Percentiles rank a stretch among this genome's conserved stretches.
phyloP scores from a whole-genome alignment of 2,797 vertebrate genomes.

The Allobates femoralis region DNA sequence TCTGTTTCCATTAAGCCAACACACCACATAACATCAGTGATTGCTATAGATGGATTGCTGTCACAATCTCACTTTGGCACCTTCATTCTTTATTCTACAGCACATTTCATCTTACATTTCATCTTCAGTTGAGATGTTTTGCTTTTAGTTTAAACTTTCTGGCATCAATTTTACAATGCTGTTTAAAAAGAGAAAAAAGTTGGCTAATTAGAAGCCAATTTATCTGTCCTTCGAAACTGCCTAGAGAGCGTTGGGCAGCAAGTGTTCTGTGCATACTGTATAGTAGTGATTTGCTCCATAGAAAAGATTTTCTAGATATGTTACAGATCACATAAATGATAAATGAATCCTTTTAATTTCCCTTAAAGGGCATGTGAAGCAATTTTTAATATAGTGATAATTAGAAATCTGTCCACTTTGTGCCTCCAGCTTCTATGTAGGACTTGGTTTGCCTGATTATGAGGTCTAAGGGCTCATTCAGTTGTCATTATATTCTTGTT shows the following conservation, averaged over 20 bases:
- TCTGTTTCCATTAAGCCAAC: conserved; percentile 74
- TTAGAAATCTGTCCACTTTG: too few species aligned
- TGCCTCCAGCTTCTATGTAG: background rate
- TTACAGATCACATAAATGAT: background rate
- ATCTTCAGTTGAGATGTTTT: conserved; percentile 64
- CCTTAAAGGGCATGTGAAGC: background rate
- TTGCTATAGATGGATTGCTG: conserved; percentile 69
- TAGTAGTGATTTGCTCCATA: background rate
- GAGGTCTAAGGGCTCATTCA: too few species aligned
- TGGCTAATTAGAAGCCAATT: conserved; percentile 55
- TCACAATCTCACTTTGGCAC: conserved; percentile 71
- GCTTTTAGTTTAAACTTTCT: conserved; percentile 61
- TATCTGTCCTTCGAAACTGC: conserved; percentile 47
- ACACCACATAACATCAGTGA: conserved; percentile 66
- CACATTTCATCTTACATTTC: conserved; percentile 67
- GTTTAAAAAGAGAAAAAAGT: conserved; percentile 42
- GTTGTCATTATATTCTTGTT: too few species aligned
- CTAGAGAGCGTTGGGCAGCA: background rate
- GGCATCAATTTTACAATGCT: conserved; percentile 64
- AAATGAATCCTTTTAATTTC: background rate
- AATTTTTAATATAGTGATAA: background rate
- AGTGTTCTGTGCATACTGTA: conserved; percentile 29
- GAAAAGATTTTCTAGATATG: background rate
- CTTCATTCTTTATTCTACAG: conserved; percentile 69
- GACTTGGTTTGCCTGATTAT: background rate